These are phyloP conservation scores for Orthonychiurus folsomi DNA, from an alignment of 2,888 invertebrate species.

Conservation along the genomic window DNA sequence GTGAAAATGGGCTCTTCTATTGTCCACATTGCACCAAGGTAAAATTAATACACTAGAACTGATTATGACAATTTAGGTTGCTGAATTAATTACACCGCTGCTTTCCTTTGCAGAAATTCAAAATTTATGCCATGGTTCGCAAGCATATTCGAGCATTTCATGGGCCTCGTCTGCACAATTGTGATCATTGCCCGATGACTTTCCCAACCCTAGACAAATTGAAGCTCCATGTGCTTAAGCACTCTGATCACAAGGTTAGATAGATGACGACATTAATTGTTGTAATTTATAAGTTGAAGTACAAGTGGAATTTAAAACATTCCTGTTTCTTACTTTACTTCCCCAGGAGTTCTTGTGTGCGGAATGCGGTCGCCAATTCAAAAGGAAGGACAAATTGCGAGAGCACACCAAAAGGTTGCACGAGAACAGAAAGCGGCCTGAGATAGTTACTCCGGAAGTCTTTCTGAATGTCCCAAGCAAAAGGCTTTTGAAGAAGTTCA, in stretches of 20 bases:
- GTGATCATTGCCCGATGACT: conserved; percentile 58
- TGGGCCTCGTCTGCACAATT: conserved; percentile 57
- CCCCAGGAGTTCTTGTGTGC: conserved; percentile 64
- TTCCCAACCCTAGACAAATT: conserved; percentile 64
- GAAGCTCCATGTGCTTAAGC: conserved; percentile 59
- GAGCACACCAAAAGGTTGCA: conserved; percentile 64
- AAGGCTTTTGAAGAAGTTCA: conserved; percentile 32
- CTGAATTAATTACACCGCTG: conserved; percentile 5
- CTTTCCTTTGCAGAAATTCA: conserved; percentile 48
- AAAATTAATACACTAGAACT: conserved; percentile 11
- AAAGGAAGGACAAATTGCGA: conserved; percentile 63
- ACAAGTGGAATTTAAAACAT: no score
- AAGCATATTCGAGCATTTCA: conserved; percentile 68
- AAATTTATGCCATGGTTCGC: conserved; percentile 59
- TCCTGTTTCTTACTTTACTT: no score
- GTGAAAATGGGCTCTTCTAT: conserved; percentile 55
- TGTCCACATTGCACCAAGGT: conserved; percentile 62
- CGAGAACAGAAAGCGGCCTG: conserved; percentile 47
- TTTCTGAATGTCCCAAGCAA: conserved; percentile 2
- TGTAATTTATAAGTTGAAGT: conserved; percentile 50
- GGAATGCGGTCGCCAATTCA: conserved; percentile 63
- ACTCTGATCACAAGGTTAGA: conserved; percentile 35
- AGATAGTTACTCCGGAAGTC: conserved; percentile 30
- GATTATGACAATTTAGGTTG: background rate
- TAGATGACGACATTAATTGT: no score